Conservation (phyloP, 2,797 vertebrate species). For the Schizothorax lantsangensis region DNA sequence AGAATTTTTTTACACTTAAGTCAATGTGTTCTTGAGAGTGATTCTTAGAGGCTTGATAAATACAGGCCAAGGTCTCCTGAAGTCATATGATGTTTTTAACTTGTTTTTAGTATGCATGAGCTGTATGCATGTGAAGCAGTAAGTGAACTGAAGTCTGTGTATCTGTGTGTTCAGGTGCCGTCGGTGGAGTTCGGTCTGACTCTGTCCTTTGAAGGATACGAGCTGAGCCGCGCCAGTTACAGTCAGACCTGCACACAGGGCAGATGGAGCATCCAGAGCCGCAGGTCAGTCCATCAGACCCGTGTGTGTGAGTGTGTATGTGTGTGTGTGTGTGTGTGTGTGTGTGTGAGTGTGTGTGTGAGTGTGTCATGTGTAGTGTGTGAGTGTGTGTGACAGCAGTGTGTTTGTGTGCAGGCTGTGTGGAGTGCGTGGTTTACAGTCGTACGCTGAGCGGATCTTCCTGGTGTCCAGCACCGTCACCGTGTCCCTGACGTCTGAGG, state of each 20-base stretch:
- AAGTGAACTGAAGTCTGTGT: not conserved
- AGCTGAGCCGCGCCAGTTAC: slow-evolving; percentile 82
- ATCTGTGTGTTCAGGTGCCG: slow-evolving; percentile 79
- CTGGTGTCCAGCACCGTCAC: slow-evolving; percentile 74
- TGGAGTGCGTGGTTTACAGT: slow-evolving; percentile 83
- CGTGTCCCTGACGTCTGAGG: slow-evolving; percentile 87
- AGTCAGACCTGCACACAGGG: slow-evolving; percentile 88
- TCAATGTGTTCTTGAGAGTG: too few species aligned
- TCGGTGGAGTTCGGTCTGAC: slow-evolving; percentile 82
- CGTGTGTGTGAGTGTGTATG: not conserved
- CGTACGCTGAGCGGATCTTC: slow-evolving; percentile 84
- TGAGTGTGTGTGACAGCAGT: slow-evolving; percentile 65
- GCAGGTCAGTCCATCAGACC: slow-evolving; percentile 76
- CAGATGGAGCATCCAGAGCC: slow-evolving; percentile 90
- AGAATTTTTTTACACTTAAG: too few species aligned
- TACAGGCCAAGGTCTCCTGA: too few species aligned
- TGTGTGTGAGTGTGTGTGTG: not conserved
- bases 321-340: too few species aligned
- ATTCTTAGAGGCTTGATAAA: too few species aligned
- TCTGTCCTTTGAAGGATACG: slow-evolving; percentile 89
- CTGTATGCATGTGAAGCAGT: not conserved
- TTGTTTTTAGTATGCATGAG: not conserved
- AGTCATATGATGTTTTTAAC: too few species aligned
- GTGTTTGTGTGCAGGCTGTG: slow-evolving; percentile 80
- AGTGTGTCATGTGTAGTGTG: not conserved